Evolutionary conservation across 2,888 invertebrate species (phyloP).

Genomic region (Iselma pallidipennis): DNA sequence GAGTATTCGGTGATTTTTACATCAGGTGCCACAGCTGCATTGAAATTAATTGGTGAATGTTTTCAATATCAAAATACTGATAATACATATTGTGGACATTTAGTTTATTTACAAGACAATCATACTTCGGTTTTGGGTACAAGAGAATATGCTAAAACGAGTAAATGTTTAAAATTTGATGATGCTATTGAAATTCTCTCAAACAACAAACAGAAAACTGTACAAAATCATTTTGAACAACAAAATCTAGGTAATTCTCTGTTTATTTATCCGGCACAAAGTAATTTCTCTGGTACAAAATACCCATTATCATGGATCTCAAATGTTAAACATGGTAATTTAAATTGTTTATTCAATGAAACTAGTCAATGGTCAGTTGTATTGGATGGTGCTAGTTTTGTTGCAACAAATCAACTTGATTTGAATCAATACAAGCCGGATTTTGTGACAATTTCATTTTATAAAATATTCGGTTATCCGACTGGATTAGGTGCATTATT

Average conservation of each 20-base stretch:
- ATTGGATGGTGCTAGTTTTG: constrained; percentile 85
- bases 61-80: constrained; percentile 70
- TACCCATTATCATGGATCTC: constrained; percentile 78
- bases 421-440: constrained; percentile 75
- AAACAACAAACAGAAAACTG: background rate
- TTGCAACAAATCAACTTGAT: constrained; percentile 77
- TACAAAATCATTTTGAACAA: background rate
- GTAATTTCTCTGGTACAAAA: constrained; percentile 93
- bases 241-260: constrained; percentile 60
- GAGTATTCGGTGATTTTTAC: constrained; percentile 92
- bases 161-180: constrained; percentile 63
- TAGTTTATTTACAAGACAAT: constrained; percentile 85
- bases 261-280: constrained; percentile 88
- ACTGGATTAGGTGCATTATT: constrained; percentile 92
- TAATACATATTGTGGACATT: too few relatives aligned
- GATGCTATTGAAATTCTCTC: constrained; percentile 57
- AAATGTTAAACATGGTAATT: constrained; percentile 63
- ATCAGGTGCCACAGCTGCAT: constrained; percentile 86
- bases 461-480: constrained; percentile 96
- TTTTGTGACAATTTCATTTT: constrained; percentile 91
- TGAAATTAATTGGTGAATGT: constrained; percentile 82
- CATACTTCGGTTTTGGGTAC: constrained; percentile 96
- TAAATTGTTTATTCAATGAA: constrained; percentile 50
- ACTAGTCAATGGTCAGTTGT: constrained; percentile 67
- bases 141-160: constrained; percentile 70